Evolutionary conservation across 2,797 vertebrate genomes (phyloP).

Genomic region (Lagorchestes hirsutus): DNA sequence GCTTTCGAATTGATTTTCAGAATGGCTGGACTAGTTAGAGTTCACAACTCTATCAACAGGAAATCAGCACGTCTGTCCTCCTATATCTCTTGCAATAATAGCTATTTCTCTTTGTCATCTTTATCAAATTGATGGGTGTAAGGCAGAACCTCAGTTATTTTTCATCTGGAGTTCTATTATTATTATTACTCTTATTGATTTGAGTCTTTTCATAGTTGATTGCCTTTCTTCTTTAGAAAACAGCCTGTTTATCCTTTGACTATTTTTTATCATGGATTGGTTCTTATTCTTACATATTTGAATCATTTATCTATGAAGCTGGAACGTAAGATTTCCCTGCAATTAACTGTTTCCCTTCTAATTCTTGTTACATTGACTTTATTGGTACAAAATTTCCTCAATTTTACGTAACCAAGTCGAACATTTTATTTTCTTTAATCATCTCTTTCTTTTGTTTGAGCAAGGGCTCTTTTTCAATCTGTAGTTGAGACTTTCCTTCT

Average conservation of each 20-base stretch:
- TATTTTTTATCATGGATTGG: not conserved
- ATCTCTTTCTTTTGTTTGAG: not conserved
- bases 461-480: not conserved
- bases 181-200: not conserved
- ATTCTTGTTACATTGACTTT: not conserved
- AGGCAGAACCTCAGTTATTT: not conserved
- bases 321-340: not conserved
- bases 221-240: not conserved
- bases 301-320: not conserved
- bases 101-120: not conserved
- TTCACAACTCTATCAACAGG: not conserved
- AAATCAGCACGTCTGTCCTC: not conserved
- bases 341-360: not conserved
- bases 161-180: not conserved
- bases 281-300: not conserved
- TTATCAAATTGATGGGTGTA: not conserved
- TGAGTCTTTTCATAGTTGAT: not conserved
- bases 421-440: not conserved
- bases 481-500: not conserved
- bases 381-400: not conserved
- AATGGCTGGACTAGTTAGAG: not conserved
- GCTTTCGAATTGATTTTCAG: not conserved
- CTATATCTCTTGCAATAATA: not conserved
- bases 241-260: not conserved
- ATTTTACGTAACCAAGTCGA: not conserved